Evolutionary conservation across 2,797 vertebrate genomes (phyloP).

Genomic region (Triplophysa yarkandensis): DNA sequence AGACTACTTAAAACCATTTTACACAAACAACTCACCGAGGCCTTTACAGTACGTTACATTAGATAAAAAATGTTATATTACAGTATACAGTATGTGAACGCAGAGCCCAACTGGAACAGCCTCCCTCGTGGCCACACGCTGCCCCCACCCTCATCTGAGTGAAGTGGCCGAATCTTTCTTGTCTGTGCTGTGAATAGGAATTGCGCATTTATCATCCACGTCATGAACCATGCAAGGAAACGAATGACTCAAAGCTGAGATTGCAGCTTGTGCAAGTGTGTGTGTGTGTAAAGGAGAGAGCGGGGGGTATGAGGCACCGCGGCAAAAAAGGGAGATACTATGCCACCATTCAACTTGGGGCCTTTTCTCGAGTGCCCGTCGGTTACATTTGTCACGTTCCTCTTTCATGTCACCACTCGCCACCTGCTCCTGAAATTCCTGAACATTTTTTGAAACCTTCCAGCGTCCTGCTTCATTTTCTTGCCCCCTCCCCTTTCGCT

Average conservation of each 20-base stretch:
- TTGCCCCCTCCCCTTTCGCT: conserved; percentile 56
- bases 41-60: neutral
- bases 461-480: conserved; percentile 57
- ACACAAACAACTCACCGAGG: neutral
- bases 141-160: conserved; percentile 18
- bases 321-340: conserved; percentile 61
- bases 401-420: conserved; percentile 80
- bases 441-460: conserved; percentile 74
- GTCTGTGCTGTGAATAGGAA: conserved; percentile 59
- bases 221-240: conserved; percentile 53
- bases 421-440: conserved; percentile 82
- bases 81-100: conserved; percentile 15
- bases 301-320: conserved; percentile 52
- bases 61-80: neutral
- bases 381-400: conserved; percentile 77
- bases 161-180: conserved; percentile 52
- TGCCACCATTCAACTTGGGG: conserved; percentile 66
- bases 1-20: neutral
- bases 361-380: conserved; percentile 63
- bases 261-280: conserved; percentile 48
- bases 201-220: conserved; percentile 61
- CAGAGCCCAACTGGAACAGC: neutral
- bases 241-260: conserved; percentile 54
- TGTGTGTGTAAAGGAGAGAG: conserved; percentile 41
- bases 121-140: conserved; percentile 23